phyloP scores from a whole-genome alignment of 2,113 vertebrate genomes.

The Andinoacara biseriatus region DNA sequence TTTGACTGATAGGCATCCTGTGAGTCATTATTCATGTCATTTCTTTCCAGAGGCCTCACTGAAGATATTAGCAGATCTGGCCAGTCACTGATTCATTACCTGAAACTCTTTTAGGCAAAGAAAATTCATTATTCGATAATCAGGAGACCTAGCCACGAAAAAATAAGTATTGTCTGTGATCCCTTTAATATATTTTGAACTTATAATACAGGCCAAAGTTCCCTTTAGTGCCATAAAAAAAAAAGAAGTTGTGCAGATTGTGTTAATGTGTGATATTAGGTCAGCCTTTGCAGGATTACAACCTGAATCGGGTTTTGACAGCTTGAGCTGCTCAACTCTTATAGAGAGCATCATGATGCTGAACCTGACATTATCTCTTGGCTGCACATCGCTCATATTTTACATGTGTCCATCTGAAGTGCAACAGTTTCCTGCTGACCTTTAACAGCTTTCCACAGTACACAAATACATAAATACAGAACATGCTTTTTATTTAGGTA shows the following conservation, averaged over 20 bases:
- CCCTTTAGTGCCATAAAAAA: not conserved
- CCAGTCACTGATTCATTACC: not conserved
- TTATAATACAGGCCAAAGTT: not conserved
- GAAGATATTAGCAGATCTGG: not conserved
- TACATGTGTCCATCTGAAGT: conserved; percentile 1
- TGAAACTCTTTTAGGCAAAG: not conserved
- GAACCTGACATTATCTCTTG: not conserved
- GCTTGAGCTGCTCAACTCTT: not conserved
- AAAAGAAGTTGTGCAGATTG: not conserved
- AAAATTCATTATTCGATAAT: not conserved
- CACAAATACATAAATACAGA: not conserved
- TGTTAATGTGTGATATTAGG: not conserved
- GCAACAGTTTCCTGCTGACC: not conserved
- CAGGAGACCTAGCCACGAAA: not conserved
- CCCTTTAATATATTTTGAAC: not conserved
- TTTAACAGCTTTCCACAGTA: not conserved
- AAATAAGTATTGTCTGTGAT: not conserved
- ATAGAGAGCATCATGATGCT: not conserved
- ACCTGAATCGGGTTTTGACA: not conserved
- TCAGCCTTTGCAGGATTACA: not conserved
- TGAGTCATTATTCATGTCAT: not conserved
- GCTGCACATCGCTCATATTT: not conserved
- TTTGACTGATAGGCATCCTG: not conserved
- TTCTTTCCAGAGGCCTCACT: not conserved
- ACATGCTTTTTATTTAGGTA: not conserved